Conservation (phyloP, 2,113 vertebrate genomes). For the Actinemys pallida region DNA sequence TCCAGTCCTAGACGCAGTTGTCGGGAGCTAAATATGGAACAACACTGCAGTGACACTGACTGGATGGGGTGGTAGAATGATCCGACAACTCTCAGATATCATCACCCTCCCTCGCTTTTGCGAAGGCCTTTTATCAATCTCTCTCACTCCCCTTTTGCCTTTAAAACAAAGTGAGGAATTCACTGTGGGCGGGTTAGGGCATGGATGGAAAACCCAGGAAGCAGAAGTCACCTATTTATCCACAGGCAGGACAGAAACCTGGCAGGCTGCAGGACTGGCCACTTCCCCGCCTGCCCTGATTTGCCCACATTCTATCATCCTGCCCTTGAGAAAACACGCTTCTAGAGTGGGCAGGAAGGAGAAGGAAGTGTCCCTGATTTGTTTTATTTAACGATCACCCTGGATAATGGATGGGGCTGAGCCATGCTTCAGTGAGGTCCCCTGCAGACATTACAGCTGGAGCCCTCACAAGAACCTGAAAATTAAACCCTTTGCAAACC, state of each 20-base stretch:
- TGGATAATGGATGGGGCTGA: neutral
- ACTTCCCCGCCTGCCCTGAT: neutral
- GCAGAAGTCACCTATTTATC: conserved; percentile 67
- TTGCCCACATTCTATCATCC: neutral
- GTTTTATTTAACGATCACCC: neutral
- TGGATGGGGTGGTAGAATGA: conserved; percentile 38
- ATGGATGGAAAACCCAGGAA: conserved; percentile 75
- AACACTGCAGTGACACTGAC: conserved; percentile 28
- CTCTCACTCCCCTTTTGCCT: conserved; percentile 59
- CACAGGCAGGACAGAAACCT: conserved; percentile 67
- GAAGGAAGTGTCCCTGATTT: accelerated
- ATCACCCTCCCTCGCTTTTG: conserved; percentile 51
- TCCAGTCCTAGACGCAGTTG: conserved; percentile 73
- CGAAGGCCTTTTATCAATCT: conserved; percentile 3
- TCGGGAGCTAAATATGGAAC: conserved; percentile 79
- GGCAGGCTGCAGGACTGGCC: conserved; percentile 52
- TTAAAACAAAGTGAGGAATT: conserved; percentile 74
- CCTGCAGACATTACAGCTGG: neutral
- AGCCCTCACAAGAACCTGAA: neutral
- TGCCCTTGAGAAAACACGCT: conserved; percentile 60
- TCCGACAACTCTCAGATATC: conserved; percentile 49
- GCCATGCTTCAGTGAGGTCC: neutral
- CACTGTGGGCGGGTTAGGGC: conserved; percentile 39
- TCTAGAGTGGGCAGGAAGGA: neutral
- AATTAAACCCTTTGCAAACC: neutral